These are phyloP conservation scores for Drosophila ustulata DNA, from an alignment of 2,888 invertebrate species.

Conservation along the genomic window DNA sequence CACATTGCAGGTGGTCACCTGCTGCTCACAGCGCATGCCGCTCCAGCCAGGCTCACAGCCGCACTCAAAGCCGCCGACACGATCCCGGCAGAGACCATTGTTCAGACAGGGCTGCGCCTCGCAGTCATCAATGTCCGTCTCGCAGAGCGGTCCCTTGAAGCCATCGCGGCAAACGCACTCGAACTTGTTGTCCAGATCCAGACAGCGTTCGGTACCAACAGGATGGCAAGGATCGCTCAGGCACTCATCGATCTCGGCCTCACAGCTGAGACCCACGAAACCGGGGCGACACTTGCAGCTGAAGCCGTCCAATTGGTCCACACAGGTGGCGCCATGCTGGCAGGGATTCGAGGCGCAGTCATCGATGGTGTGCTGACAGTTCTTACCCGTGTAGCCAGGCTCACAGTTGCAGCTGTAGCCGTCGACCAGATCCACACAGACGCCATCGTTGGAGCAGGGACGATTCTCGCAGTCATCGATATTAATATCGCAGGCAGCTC, in stretches of 20 bases:
- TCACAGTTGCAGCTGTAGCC: conserved; percentile 95
- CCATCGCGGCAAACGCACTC: conserved; percentile 95
- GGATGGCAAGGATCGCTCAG: conserved; percentile 95
- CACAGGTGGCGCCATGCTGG: conserved; percentile 95
- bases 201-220: conserved; percentile 94
- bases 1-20: conserved; percentile 93
- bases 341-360: conserved; percentile 96
- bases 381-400: conserved; percentile 96
- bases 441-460: conserved; percentile 97
- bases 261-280: conserved; percentile 96
- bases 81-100: conserved; percentile 94
- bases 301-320: conserved; percentile 95
- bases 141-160: conserved; percentile 93
- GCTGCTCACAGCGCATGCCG: conserved; percentile 93
- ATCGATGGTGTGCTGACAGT: conserved; percentile 96
- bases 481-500: conserved; percentile 93
- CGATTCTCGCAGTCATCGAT: conserved; percentile 95
- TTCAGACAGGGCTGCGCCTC: conserved; percentile 93
- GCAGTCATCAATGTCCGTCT: conserved; percentile 95
- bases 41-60: conserved; percentile 94
- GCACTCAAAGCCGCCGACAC: conserved; percentile 93
- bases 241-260: conserved; percentile 97
- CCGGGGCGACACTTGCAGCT: conserved; percentile 97
- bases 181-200: conserved; percentile 94
- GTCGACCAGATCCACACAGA: conserved; percentile 94